These are phyloP conservation scores for Dryocosmus kuriphilus DNA, from an alignment of 2,888 invertebrate genomes.

Conservation along the genomic window DNA sequence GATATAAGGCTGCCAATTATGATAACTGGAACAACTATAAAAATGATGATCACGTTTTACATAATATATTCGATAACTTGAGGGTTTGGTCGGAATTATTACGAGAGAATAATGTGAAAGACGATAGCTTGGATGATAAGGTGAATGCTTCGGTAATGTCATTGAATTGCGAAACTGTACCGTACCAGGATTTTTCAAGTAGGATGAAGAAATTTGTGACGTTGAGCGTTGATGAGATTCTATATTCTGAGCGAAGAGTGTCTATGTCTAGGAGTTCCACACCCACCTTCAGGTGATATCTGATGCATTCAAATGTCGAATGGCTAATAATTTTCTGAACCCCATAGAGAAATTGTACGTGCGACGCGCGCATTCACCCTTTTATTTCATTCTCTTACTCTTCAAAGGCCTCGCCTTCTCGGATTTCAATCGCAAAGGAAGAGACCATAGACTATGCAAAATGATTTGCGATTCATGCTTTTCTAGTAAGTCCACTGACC, in stretches of 20 bases:
- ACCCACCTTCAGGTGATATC: conserved; percentile 13
- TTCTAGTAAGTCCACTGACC: background rate
- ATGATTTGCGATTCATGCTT: conserved; percentile 9
- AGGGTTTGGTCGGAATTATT: conserved; percentile 9
- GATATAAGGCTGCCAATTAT: background rate
- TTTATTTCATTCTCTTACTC: conserved; percentile 15
- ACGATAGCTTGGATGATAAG: background rate
- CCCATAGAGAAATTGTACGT: background rate
- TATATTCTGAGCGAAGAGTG: background rate
- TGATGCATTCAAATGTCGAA: conserved; percentile 22
- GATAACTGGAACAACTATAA: background rate
- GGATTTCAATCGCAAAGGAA: conserved; percentile 14
- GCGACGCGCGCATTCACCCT: background rate
- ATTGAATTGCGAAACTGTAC: conserved; percentile 4
- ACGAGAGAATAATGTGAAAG: background rate
- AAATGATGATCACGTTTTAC: background rate
- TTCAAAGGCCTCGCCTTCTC: conserved; percentile 26
- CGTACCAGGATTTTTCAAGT: background rate
- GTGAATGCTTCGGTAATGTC: background rate
- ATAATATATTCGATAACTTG: background rate
- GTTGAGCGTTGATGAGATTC: background rate
- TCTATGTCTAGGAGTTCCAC: background rate
- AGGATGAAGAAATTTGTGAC: conserved; percentile 7
- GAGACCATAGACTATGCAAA: background rate
- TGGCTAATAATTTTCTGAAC: conserved; percentile 22